A percentile compares a stretch with the other conserved stretches of the same genome.
phyloP scores from a whole-genome alignment of 2,888 invertebrate genomes.

The Acronicta aceris region DNA sequence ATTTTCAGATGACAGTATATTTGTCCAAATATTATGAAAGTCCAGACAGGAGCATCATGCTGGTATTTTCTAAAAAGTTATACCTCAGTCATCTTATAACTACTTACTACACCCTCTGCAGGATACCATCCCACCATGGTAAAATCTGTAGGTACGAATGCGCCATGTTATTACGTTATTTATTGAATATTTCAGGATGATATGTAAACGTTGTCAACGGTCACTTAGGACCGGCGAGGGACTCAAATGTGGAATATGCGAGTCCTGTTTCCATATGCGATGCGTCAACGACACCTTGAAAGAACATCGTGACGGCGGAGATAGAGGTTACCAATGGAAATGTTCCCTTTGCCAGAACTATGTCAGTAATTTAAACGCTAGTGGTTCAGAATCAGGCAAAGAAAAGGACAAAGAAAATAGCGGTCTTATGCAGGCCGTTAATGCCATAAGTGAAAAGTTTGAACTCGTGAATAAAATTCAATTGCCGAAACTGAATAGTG shows the following conservation, averaged over 20 bases:
- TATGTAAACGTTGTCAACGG: conserved; percentile 72
- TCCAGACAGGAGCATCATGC: no score
- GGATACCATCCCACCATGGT: no score
- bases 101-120: no score
- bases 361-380: conserved; percentile 44
- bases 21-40: no score
- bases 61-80: no score
- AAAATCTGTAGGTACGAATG: not conserved
- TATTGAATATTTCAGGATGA: conserved; percentile 58
- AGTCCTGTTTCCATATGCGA: conserved; percentile 63
- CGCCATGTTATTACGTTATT: not conserved
- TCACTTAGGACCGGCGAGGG: conserved; percentile 64
- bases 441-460: conserved; percentile 72
- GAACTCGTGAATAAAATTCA: conserved; percentile 80
- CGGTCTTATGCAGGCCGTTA: conserved; percentile 62
- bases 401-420: conserved; percentile 55
- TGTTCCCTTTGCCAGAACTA: conserved; percentile 73
- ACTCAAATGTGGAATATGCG: conserved; percentile 67
- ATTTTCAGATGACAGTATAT: no score
- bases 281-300: conserved; percentile 58
- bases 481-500: conserved; percentile 75
- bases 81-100: no score
- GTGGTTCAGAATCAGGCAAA: conserved; percentile 41
- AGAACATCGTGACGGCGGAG: conserved; percentile 64
- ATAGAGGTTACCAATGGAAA: conserved; percentile 71